Evolutionary conservation across 2,888 invertebrate species (phyloP).

Genomic region (Leptopilina drosophilae): DNA sequence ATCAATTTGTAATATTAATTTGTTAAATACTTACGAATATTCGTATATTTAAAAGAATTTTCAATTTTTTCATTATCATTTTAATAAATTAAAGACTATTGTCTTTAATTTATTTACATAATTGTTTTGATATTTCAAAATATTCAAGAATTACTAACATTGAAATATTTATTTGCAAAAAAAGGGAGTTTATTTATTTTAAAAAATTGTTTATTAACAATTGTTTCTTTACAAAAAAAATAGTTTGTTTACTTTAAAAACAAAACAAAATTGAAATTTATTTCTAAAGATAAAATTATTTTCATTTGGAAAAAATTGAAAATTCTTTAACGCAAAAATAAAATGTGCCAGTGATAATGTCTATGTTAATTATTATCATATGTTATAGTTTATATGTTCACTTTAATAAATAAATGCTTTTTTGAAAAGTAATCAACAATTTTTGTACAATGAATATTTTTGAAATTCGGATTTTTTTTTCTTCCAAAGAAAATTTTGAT

Average conservation of each 20-base stretch:
- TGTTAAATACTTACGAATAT: no score
- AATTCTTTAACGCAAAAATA: constrained; percentile 43
- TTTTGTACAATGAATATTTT: no score
- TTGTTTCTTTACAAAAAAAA: no score
- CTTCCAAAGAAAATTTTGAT: no score
- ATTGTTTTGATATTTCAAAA: no score
- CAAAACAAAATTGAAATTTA: background rate
- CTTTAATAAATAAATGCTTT: constrained; percentile 31
- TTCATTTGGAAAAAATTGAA: constrained; percentile 40
- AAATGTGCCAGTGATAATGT: constrained; percentile 32
- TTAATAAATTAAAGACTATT: no score
- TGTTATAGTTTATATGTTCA: constrained; percentile 2
- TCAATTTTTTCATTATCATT: background rate
- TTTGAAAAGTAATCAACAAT: background rate
- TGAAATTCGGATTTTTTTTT: no score
- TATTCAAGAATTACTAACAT: no score
- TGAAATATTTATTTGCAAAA: no score
- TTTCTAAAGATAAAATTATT: background rate
- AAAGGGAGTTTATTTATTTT: no score
- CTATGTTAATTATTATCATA: constrained; percentile 17
- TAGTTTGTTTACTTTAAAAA: background rate
- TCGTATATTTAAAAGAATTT: background rate
- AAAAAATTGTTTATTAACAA: no score
- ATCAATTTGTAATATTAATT: constrained; percentile 15
- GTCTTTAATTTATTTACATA: background rate